Evolutionary conservation across 2,888 invertebrate species (phyloP).

Genomic region (Erebia epiphron): DNA sequence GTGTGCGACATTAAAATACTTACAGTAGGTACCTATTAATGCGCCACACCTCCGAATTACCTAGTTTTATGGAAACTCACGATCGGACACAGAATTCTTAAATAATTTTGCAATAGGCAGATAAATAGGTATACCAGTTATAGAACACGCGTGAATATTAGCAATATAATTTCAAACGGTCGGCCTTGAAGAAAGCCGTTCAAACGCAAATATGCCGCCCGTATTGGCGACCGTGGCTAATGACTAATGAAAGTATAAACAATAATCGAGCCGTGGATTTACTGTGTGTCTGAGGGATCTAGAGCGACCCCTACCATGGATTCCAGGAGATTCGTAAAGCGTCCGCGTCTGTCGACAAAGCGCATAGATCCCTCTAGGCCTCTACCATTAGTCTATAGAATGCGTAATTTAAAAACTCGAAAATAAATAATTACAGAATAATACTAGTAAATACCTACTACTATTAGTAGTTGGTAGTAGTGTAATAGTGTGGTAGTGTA

Average conservation of each 20-base stretch:
- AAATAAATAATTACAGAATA: no score
- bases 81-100: conserved; percentile 7
- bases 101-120: conserved; percentile 23
- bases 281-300: conserved; percentile 38
- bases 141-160: conserved; percentile 34
- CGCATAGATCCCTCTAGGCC: no score
- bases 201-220: conserved; percentile 55
- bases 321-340: neutral
- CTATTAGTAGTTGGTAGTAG: no score
- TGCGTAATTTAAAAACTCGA: no score
- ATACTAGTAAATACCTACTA: no score
- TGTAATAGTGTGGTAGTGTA: no score
- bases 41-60: conserved; percentile 1
- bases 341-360: neutral
- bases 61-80: conserved; percentile 6
- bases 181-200: conserved; percentile 61
- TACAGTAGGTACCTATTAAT: no score
- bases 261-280: conserved; percentile 48
- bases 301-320: conserved; percentile 34
- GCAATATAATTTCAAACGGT: conserved; percentile 49
- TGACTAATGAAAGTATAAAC: conserved; percentile 64
- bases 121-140: conserved; percentile 14
- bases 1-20: neutral
- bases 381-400: no score
- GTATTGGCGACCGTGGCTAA: conserved; percentile 65